Percentiles rank a stretch among this genome's conserved stretches.
phyloP scores from a whole-genome alignment of 1,140 invertebrate species.

The Odontomachus brunneus region DNA sequence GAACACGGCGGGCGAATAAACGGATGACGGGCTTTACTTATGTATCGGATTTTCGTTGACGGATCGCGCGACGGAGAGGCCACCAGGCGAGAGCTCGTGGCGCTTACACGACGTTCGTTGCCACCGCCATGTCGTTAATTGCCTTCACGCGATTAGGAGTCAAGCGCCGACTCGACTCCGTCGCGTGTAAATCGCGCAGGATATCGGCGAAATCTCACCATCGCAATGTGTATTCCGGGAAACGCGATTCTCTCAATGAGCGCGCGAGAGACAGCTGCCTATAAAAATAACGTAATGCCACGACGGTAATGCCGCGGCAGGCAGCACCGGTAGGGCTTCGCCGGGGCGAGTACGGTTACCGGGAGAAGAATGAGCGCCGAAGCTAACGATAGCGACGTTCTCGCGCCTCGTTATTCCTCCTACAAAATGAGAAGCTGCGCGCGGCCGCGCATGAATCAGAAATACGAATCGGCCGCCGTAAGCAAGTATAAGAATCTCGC shows the following conservation, averaged over 20 bases:
- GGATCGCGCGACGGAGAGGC: constrained; percentile 37
- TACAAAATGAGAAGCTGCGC: constrained; percentile 52
- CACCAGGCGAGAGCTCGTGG: background rate
- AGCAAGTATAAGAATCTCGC: constrained; percentile 39
- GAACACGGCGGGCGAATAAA: background rate
- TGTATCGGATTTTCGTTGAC: constrained; percentile 40
- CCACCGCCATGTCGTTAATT: constrained; percentile 40
- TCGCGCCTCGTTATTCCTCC: constrained; percentile 60
- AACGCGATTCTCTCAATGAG: constrained; percentile 40
- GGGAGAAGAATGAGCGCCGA: constrained; percentile 50
- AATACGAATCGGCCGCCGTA: constrained; percentile 52
- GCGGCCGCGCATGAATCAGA: constrained; percentile 59
- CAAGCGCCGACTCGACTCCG: constrained; percentile 1
- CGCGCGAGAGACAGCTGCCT: constrained; percentile 28
- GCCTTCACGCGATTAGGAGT: constrained; percentile 23
- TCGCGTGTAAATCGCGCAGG: background rate
- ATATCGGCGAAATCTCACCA: constrained; percentile 17
- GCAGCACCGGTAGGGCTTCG: background rate
- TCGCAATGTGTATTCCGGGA: constrained; percentile 28
- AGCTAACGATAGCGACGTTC: constrained; percentile 62
- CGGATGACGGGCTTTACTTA: constrained; percentile 31
- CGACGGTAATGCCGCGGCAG: constrained; percentile 41
- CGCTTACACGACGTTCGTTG: constrained; percentile 12
- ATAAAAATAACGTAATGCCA: constrained; percentile 52
- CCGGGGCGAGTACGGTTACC: constrained; percentile 1